Base-by-base conservation (phyloP, 92 coral and sea anemone species). In the Palythoa grandiflora region DNA sequence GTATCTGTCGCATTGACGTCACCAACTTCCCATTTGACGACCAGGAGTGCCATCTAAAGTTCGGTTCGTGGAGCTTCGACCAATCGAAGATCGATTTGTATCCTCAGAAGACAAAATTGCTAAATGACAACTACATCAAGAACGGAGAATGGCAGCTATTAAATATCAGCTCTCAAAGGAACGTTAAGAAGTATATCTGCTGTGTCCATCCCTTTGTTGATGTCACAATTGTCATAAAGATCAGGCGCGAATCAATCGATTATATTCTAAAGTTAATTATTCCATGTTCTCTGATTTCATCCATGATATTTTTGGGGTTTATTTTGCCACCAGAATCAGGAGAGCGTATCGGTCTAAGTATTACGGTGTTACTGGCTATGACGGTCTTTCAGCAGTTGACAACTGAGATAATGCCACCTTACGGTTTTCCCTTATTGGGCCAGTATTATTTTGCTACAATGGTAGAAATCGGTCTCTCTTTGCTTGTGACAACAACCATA, bases 1-100 rank as follows among this genome's bases (percentile, higher is more conserved):
- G 94, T 92, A 88, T 91, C 83, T 91, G 94, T 35, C 55, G 87
- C 17, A 91, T 91, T 70, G 92, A 91, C 63, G 85, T 91, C 80
- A 91, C 92, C n/a, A 84, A 88, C 84, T 91, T 91, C 57, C 94
- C 94, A 14, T 91, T 91, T 50, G 94, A 91, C 19, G 92, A 88
- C 50, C 94, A 91, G 72, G 90, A 88, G 65, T 91, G 94, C 12
- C 73, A 21, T 15, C 52, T 91, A 57, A 91, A 91, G 77, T 91
- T 91, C 48, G 94, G 94, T 17, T 91, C 94, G 13, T 91, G 94
- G 94, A 76, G 92, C 38, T 89, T 91, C 39, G 89, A 91, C 63
- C 78, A 20, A 38, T 53, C 94, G 38, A 88, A 91, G 86, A 84
- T 91, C 36, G 92, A 91, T 19, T 17, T 91, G 68, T 61, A 83